Percentiles rank a stretch among this genome's conserved stretches.
Evolutionary conservation across 2,888 invertebrate genomes (phyloP).

Genomic region (Yponomeuta plumbellus): DNA sequence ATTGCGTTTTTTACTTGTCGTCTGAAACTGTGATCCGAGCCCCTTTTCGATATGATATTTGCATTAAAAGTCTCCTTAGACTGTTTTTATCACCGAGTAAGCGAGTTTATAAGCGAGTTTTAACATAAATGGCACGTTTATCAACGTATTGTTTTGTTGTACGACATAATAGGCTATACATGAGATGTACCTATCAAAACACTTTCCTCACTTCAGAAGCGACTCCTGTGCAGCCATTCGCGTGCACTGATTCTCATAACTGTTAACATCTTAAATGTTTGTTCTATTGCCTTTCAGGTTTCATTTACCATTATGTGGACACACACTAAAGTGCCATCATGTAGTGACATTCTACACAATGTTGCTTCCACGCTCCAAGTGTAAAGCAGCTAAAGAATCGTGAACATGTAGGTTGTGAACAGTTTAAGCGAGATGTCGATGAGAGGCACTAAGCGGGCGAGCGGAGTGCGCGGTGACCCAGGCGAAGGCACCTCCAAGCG

Average conservation of each 20-base stretch:
- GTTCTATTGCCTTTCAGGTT: conserved; percentile 39
- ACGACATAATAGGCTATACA: conserved; percentile 23
- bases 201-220: not conserved
- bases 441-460: conserved; percentile 69
- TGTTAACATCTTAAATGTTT: not conserved
- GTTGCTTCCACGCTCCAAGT: conserved; percentile 69
- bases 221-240: not conserved
- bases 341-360: conserved; percentile 71
- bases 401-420: conserved; percentile 71
- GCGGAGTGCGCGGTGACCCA: conserved; percentile 49
- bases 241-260: not conserved
- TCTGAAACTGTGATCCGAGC: not conserved
- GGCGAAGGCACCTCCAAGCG: conserved; percentile 65
- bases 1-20: not conserved
- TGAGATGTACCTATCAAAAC: conserved; percentile 26
- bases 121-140: not conserved
- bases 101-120: conserved; percentile 4
- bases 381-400: conserved; percentile 60
- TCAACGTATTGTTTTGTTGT: conserved; percentile 31
- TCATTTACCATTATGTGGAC: conserved; percentile 34
- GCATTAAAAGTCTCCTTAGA: too few relatives aligned
- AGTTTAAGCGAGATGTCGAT: conserved; percentile 60
- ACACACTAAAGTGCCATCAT: conserved; percentile 61
- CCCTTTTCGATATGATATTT: not conserved
- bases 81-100: not conserved